A percentile compares a stretch with the other conserved stretches of the same genome.
Conservation (phyloP, 2,113 vertebrate species). For the Mastomys natalensis region DNA sequence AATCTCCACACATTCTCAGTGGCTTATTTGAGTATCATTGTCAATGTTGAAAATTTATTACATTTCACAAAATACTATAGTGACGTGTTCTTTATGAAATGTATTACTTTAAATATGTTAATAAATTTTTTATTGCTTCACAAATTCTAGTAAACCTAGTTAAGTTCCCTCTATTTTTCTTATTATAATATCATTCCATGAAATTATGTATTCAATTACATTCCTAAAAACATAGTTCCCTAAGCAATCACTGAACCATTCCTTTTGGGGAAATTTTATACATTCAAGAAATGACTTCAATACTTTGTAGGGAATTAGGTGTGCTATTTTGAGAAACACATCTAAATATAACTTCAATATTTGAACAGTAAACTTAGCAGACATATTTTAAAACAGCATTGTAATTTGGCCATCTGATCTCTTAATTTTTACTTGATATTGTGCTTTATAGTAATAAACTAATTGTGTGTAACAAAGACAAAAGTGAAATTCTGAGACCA, state of each 20-base stretch:
- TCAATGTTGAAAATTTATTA: slow-evolving; percentile 26
- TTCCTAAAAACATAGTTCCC: neutral
- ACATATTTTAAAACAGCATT: neutral
- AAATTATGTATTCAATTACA: slow-evolving; percentile 7
- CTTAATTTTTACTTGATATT: neutral
- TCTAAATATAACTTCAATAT: neutral
- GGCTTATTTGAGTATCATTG: slow-evolving; percentile 41
- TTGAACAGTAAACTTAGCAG: neutral
- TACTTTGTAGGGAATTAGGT: slow-evolving; percentile 5
- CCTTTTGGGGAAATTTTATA: neutral
- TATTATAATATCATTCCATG: slow-evolving; percentile 31
- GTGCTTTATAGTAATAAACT: neutral
- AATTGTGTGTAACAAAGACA: neutral
- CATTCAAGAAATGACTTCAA: neutral
- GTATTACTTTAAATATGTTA: slow-evolving; percentile 29
- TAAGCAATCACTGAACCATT: neutral
- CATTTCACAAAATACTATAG: neutral
- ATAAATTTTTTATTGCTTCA: neutral
- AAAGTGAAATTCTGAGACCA: neutral
- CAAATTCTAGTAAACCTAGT: slow-evolving; percentile 7
- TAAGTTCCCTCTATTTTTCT: neutral
- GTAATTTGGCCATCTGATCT: neutral
- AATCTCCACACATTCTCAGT: neutral
- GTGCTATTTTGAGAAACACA: neutral
- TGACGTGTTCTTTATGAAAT: slow-evolving; percentile 3